Evolutionary conservation across 2,888 invertebrate species (phyloP).

Genomic region (Aporophyla nigra): DNA sequence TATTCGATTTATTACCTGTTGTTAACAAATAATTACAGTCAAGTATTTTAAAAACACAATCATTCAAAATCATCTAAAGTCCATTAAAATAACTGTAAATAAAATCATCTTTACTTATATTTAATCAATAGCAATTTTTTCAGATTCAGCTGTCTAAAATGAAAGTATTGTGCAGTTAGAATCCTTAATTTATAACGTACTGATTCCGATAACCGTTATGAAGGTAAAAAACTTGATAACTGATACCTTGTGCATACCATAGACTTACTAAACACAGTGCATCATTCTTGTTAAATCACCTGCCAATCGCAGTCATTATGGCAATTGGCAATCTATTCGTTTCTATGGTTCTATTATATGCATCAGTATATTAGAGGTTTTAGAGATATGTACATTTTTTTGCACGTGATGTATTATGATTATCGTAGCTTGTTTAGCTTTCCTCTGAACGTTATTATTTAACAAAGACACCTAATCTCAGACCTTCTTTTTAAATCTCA

Average conservation of each 20-base stretch:
- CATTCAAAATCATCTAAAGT: background rate
- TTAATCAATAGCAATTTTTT: constrained; percentile 3
- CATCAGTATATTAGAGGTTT: background rate
- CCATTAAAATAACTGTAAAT: constrained; percentile 16
- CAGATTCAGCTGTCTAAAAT: constrained; percentile 10
- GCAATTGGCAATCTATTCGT: background rate
- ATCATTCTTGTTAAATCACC: constrained; percentile 33
- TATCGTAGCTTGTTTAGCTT: background rate
- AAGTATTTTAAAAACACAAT: constrained; percentile 22
- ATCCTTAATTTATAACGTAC: constrained; percentile 24
- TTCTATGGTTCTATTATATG: background rate
- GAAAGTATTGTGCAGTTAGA: constrained; percentile 26
- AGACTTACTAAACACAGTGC: constrained; percentile 27
- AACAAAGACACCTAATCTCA: background rate
- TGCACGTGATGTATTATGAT: background rate
- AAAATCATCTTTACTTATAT: background rate
- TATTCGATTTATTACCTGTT: constrained; percentile 11
- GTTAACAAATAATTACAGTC: constrained; percentile 6
- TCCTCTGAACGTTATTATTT: background rate
- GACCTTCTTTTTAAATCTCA: background rate
- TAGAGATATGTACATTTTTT: background rate
- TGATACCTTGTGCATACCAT: constrained; percentile 19
- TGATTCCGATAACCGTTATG: constrained; percentile 25
- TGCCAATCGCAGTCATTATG: constrained; percentile 38
- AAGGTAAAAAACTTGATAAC: constrained; percentile 29